These are phyloP conservation scores for Cercopithecus mona DNA, from an alignment of 2,113 vertebrate genomes.

Conservation along the genomic window DNA sequence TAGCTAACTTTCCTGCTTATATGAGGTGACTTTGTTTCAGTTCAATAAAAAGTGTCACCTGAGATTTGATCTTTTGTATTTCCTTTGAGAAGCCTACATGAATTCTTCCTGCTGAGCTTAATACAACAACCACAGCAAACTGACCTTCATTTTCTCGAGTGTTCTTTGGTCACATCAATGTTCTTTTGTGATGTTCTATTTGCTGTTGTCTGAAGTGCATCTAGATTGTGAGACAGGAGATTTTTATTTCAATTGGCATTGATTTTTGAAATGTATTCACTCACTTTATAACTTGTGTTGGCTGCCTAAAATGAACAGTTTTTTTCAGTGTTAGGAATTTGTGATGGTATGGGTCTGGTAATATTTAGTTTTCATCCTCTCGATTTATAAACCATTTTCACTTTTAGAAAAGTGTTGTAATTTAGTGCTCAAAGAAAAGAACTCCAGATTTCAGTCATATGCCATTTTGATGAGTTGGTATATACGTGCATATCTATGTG, in stretches of 20 bases:
- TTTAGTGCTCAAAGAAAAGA: background rate
- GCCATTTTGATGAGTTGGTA: background rate
- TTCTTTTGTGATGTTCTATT: conserved; percentile 51
- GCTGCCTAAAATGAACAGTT: conserved; percentile 37
- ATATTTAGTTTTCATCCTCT: conserved; percentile 13
- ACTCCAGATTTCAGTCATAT: background rate
- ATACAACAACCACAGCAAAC: conserved; percentile 63
- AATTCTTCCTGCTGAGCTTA: conserved; percentile 57
- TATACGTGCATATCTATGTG: background rate
- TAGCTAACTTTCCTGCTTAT: background rate
- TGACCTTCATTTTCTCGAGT: conserved; percentile 80
- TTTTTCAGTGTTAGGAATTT: background rate
- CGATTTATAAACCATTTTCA: background rate
- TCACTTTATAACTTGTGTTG: conserved; percentile 55
- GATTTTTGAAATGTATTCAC: conserved; percentile 71
- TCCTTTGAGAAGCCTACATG: conserved; percentile 69
- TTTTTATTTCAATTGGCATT: conserved; percentile 61
- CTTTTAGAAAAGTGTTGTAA: background rate
- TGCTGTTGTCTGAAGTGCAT: conserved; percentile 57
- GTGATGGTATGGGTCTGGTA: background rate
- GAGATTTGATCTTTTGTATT: conserved; percentile 63
- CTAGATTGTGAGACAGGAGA: conserved; percentile 50
- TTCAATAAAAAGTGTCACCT: conserved; percentile 74
- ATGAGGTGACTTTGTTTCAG: conserved; percentile 72
- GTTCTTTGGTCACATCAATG: conserved; percentile 67